phyloP scores from a whole-genome alignment of 2,888 invertebrate genomes.

The Aspidiotus destructor region DNA sequence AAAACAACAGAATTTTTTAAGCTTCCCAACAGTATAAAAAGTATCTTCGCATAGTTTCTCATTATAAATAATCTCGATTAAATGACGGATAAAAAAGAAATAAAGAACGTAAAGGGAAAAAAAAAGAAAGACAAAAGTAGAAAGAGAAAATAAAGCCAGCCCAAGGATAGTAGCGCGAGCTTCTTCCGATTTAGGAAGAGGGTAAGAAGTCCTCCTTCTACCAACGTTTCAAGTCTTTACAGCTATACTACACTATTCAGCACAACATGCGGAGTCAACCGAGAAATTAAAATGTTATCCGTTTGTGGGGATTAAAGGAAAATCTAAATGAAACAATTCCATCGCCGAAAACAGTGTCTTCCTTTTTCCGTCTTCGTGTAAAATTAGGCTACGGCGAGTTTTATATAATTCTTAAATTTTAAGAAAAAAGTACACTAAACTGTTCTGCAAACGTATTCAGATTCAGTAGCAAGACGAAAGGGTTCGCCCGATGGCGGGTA shows the following conservation, averaged over 20 bases:
- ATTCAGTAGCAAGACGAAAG: conserved; percentile 13
- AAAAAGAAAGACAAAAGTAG: background rate
- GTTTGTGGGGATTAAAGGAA: conserved; percentile 26
- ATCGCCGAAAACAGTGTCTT: conserved; percentile 8
- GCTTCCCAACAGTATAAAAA: background rate
- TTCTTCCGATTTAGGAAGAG: no score
- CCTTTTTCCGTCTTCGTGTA: background rate
- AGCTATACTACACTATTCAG: background rate
- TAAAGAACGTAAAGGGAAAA: conserved; percentile 2
- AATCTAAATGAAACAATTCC: conserved; percentile 30
- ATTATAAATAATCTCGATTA: conserved; percentile 24
- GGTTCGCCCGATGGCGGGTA: conserved; percentile 13
- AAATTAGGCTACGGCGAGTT: conserved; percentile 31
- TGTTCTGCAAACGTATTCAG: no score
- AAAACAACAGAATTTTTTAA: conserved; percentile 2
- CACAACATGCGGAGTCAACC: conserved; percentile 19
- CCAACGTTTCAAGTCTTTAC: no score
- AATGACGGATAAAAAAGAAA: conserved; percentile 25
- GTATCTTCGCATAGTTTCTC: conserved; percentile 5
- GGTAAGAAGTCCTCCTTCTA: no score
- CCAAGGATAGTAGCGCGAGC: no score
- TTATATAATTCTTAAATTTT: conserved; percentile 32
- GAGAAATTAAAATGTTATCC: conserved; percentile 33
- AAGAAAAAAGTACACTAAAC: conserved; percentile 26
- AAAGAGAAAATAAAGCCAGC: background rate